A percentile compares a stretch with the other conserved stretches of the same genome.
Evolutionary conservation across 2,797 vertebrate genomes (phyloP).

Genomic region (Melanotaenia parkinsoni): DNA sequence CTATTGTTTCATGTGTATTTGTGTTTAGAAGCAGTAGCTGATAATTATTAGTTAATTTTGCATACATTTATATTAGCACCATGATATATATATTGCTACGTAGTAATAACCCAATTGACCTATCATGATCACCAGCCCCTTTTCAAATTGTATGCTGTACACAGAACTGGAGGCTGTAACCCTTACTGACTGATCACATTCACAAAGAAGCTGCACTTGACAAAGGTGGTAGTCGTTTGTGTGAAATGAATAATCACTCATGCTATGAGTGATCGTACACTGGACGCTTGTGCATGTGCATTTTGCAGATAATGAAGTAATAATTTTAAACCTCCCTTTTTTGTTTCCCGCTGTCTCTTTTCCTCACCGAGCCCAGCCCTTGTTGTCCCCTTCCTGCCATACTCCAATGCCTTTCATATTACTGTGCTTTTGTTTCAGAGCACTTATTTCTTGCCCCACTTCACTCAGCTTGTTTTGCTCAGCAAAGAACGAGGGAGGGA

Average conservation of each 20-base stretch:
- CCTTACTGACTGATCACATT: constrained; percentile 50
- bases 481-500: constrained; percentile 32
- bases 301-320: constrained; percentile 74
- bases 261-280: constrained; percentile 62
- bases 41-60: background rate
- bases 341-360: constrained; percentile 30
- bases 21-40: background rate
- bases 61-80: background rate
- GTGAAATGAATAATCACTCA: constrained; percentile 78
- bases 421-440: constrained; percentile 72
- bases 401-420: constrained; percentile 71
- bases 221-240: constrained; percentile 71
- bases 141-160: constrained; percentile 5
- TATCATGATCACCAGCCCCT: background rate
- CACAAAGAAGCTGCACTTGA: constrained; percentile 59
- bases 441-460: constrained; percentile 73
- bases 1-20: background rate
- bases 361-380: constrained; percentile 35
- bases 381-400: constrained; percentile 54
- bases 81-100: background rate
- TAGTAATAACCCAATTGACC: background rate
- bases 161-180: constrained; percentile 14
- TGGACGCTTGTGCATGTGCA: constrained; percentile 18
- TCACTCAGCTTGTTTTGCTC: constrained; percentile 69
- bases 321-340: constrained; percentile 59